Percentiles rank a stretch among this genome's conserved stretches.
These are phyloP conservation scores for Drosophila azteca DNA, from an alignment of 1,140 invertebrate species.

Conservation along the genomic window DNA sequence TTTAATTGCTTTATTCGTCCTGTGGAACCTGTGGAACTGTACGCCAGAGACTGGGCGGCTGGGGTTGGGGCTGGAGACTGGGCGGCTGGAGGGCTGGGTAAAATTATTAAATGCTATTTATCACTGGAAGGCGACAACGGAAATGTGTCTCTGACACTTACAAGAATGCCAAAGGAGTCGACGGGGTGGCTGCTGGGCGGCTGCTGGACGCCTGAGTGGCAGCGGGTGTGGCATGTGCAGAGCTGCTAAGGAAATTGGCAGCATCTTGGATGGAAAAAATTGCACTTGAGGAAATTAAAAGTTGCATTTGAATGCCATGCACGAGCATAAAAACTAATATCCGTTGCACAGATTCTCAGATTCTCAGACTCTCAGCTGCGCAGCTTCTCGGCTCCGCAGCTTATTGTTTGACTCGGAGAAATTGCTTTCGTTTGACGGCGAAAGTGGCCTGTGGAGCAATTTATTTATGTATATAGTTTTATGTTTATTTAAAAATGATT, in stretches of 20 bases:
- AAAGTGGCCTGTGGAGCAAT: neutral
- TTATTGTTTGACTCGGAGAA: constrained; percentile 29
- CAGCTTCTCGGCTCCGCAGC: neutral
- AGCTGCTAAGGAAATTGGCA: constrained; percentile 62
- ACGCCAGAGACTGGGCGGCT: neutral
- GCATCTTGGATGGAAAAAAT: constrained; percentile 47
- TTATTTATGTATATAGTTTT: neutral
- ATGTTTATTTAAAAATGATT: neutral
- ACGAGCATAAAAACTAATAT: constrained; percentile 78
- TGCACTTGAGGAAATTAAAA: constrained; percentile 77
- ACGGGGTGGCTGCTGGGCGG: neutral
- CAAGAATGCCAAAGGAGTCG: constrained; percentile 26
- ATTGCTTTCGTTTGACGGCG: neutral
- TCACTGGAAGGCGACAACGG: constrained; percentile 57
- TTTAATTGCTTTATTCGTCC: constrained; percentile 45
- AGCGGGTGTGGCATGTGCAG: too few species aligned
- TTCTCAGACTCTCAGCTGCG: too few species aligned
- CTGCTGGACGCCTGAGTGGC: neutral
- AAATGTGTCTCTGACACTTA: constrained; percentile 63
- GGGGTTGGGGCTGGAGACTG: neutral
- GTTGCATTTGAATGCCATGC: constrained; percentile 72
- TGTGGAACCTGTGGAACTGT: constrained; percentile 12
- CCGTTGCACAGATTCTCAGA: constrained; percentile 23
- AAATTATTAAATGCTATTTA: constrained; percentile 73
- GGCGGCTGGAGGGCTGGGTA: neutral